These are phyloP conservation scores for Dinoponera quadriceps DNA, from an alignment of 1,140 invertebrate species.

Conservation along the genomic window DNA sequence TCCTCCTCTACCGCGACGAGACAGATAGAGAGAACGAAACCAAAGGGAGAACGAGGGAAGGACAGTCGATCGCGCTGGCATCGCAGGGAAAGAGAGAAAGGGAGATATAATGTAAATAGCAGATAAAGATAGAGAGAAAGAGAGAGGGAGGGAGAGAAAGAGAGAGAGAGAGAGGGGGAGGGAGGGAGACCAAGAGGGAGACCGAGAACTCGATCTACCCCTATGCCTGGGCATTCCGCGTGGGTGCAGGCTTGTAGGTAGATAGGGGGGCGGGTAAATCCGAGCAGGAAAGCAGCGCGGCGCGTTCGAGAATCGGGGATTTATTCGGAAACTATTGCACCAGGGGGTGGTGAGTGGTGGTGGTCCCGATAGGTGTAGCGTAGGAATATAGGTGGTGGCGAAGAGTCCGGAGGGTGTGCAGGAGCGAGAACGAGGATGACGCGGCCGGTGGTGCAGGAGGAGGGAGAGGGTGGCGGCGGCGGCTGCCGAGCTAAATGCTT, in stretches of 20 bases:
- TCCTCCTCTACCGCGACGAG: constrained; percentile 19
- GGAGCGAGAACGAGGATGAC: constrained; percentile 43
- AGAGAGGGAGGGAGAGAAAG: background rate
- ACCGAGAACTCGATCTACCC: constrained; percentile 70
- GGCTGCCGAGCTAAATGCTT: constrained; percentile 80
- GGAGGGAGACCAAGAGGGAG: constrained; percentile 41
- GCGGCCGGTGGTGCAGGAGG: background rate
- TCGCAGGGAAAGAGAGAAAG: constrained; percentile 51
- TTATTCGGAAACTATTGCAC: constrained; percentile 85
- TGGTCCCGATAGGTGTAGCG: constrained; percentile 62
- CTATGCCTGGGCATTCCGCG: constrained; percentile 70
- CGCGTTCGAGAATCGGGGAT: constrained; percentile 82
- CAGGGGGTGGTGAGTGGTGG: constrained; percentile 61
- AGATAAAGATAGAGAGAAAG: constrained; percentile 47
- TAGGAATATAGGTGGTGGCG: constrained; percentile 65
- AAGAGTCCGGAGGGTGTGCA: constrained; percentile 56
- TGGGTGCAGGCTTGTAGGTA: constrained; percentile 73
- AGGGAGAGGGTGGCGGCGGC: constrained; percentile 49
- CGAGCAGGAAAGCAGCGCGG: constrained; percentile 78
- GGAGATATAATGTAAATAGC: constrained; percentile 54
- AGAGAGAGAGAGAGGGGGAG: background rate
- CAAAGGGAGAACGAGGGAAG: constrained; percentile 18
- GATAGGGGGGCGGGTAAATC: constrained; percentile 80
- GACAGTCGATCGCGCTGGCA: constrained; percentile 45
- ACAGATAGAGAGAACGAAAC: constrained; percentile 34